Conservation (phyloP, 2,888 invertebrate genomes). For the Epinotia ramella region DNA sequence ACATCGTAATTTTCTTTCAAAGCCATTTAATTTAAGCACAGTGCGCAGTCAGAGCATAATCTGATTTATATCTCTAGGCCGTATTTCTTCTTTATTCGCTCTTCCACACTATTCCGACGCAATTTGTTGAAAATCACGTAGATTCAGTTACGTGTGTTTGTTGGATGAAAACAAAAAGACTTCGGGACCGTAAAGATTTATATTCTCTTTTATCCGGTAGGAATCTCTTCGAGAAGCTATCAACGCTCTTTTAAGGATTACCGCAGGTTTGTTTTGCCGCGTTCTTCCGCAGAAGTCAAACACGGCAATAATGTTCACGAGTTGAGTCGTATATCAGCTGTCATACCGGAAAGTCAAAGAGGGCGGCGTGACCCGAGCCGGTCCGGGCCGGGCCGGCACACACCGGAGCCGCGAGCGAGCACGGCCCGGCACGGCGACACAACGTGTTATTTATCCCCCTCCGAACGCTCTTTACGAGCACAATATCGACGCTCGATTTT, state of each 20-base stretch:
- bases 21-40: conserved; percentile 72
- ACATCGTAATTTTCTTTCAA: conserved; percentile 72
- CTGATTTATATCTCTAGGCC: conserved; percentile 73
- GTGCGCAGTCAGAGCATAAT: conserved; percentile 66
- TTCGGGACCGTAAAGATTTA: conserved; percentile 37
- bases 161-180: conserved; percentile 50
- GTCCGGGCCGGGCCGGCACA: conserved; percentile 16
- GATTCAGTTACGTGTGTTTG: conserved; percentile 62
- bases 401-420: conserved; percentile 15
- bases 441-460: conserved; percentile 75
- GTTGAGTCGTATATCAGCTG: conserved; percentile 3
- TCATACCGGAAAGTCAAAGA: conserved; percentile 34
- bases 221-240: conserved; percentile 34
- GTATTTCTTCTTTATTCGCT: conserved; percentile 67
- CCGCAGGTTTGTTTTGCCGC: conserved; percentile 27
- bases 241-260: conserved; percentile 36
- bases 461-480: conserved; percentile 72
- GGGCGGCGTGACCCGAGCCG: conserved; percentile 22
- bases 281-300: conserved; percentile 23
- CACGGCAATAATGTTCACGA: not conserved
- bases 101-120: conserved; percentile 60
- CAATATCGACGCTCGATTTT: conserved; percentile 73
- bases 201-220: conserved; percentile 32
- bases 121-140: conserved; percentile 68
- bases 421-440: conserved; percentile 56